Conservation (phyloP, 2,113 vertebrate species). For the Pluvianellus socialis region DNA sequence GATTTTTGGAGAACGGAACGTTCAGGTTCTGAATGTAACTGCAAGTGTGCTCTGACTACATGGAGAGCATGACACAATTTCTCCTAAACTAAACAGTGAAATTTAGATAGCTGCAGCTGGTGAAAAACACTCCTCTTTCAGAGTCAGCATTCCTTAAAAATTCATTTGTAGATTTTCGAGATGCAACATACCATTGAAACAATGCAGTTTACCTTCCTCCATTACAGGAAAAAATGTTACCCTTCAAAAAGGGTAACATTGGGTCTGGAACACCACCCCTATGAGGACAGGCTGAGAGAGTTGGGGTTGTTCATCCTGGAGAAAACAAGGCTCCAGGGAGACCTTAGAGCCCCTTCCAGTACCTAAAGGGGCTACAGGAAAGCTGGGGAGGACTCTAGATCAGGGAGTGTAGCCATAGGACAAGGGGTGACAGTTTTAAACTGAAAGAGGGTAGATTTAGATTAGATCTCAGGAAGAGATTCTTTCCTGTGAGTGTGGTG, state of each 20-base stretch:
- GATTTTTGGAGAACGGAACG: background rate
- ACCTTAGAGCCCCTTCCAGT: background rate
- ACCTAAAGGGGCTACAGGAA: background rate
- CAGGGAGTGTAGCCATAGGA: no score
- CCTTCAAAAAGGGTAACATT: background rate
- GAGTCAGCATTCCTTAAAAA: background rate
- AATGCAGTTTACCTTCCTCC: background rate
- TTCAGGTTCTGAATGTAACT: background rate
- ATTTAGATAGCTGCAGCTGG: background rate
- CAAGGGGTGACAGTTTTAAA: accelerated
- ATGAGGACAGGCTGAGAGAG: background rate
- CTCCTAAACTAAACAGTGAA: background rate
- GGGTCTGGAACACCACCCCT: background rate
- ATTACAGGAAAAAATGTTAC: background rate
- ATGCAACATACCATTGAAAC: background rate
- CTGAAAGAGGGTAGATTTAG: background rate
- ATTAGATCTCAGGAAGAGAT: background rate
- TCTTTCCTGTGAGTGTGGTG: accelerated
- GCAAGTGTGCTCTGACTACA: background rate
- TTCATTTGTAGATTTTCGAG: background rate
- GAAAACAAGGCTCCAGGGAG: background rate
- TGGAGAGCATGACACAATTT: background rate
- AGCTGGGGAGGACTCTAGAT: background rate
- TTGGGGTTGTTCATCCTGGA: background rate
- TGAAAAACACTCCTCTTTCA: background rate